Base-by-base conservation (phyloP, 2,888 invertebrate species). In the Pseudanteris insignis region DNA sequence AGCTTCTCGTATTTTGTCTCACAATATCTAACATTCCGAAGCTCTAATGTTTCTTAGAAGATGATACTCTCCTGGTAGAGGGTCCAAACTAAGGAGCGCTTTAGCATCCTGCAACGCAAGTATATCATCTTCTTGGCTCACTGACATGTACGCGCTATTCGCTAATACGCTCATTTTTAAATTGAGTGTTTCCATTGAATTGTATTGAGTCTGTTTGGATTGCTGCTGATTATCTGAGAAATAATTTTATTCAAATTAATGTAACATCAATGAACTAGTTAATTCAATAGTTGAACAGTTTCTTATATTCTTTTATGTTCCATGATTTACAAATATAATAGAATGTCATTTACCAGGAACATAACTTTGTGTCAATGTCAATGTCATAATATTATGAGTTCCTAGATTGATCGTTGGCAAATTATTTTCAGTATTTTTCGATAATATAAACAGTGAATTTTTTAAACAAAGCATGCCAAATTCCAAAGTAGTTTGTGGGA, bases 391-490 rank as follows among this genome's bases (percentile, higher is more conserved):
- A 53, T 64, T 75, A 38, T 70, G 63, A 28, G 60, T 62, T 10
- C 68, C 44, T n/a, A 67, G 51, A 14, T 69, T 60, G 12, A 70
- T 64, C 15, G 67, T 44, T 28, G 72, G 67, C 13, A 70, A 43
- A 41, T 70, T 72, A 12, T 68, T 58, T 48, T 78, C 76, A 47
- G 67, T 75, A 33, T 59, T 68, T 41, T 57, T 70, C 11, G 89
- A 88, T 24, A 94, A 80, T 41, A 93, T 81, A 5, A 86, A 83
- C 21, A 89, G 81, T 7, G 96, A 94, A 81, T 95, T 96, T 65
- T 90, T 87, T 46, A 96, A 81, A 80, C 96, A 96, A 14, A 95
- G 81, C 0, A 89, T 88, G 2, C 92, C 95, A 83, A 96, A 96
- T 81, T 95, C 94, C 67, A 96, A 81, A 4, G 92, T 92, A 3